Evolutionary conservation across 2,113 vertebrate species (phyloP).

Genomic region (Chunga burmeisteri): DNA sequence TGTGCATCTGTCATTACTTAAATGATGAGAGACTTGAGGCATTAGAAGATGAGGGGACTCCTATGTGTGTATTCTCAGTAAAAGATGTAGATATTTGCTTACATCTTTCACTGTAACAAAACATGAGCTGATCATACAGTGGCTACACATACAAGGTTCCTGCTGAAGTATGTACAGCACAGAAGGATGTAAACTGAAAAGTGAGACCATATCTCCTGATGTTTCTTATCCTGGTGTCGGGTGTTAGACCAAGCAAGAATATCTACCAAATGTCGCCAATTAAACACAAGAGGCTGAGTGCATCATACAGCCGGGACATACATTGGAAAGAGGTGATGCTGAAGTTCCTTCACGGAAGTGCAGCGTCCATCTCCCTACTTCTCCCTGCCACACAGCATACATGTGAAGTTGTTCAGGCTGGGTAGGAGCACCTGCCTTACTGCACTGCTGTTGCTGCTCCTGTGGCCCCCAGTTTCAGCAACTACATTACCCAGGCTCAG

Average conservation of each 20-base stretch:
- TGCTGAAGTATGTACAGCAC: not conserved
- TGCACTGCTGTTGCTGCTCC: not conserved
- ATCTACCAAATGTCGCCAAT: not conserved
- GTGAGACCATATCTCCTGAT: not conserved
- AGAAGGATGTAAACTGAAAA: not conserved
- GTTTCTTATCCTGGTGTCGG: not conserved
- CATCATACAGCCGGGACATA: not conserved
- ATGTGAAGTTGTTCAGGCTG: not conserved
- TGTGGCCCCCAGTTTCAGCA: not conserved
- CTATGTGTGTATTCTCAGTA: not conserved
- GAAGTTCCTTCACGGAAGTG: not conserved
- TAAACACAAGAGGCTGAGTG: not conserved
- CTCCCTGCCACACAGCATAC: not conserved
- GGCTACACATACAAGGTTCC: not conserved
- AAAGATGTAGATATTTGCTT: not conserved
- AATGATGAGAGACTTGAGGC: not conserved
- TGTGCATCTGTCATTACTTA: constrained; percentile 1
- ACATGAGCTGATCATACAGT: not conserved
- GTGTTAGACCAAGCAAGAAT: not conserved
- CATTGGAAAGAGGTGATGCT: not conserved
- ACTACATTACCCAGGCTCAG: not conserved
- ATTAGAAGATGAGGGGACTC: not conserved
- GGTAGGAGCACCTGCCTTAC: not conserved
- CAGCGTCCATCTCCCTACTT: not conserved
- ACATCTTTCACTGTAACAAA: not conserved